A percentile compares a stretch with the other conserved stretches of the same genome.
These are phyloP conservation scores for Coelopa frigida DNA, from an alignment of 1,140 invertebrate genomes.

Conservation along the genomic window DNA sequence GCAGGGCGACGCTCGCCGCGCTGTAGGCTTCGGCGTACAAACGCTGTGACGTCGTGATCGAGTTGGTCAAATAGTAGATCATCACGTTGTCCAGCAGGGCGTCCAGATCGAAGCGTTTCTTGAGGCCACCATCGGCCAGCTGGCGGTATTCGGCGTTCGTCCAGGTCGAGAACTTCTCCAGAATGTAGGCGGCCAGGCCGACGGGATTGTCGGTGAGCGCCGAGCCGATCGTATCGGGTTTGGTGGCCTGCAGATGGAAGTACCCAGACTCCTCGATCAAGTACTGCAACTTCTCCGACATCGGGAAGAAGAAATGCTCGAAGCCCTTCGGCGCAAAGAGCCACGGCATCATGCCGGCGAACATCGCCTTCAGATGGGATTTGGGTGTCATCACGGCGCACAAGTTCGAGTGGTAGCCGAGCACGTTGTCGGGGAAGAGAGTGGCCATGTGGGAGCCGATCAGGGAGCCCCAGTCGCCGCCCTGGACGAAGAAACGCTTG, in stretches of 20 bases:
- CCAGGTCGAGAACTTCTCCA: slow-evolving; percentile 79
- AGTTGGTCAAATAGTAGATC: slow-evolving; percentile 76
- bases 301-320: slow-evolving; percentile 56
- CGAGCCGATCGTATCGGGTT: slow-evolving; percentile 78
- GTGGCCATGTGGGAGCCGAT: slow-evolving; percentile 57
- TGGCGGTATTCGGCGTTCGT: slow-evolving; percentile 56
- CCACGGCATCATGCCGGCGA: slow-evolving; percentile 51
- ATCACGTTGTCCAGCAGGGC: slow-evolving; percentile 82
- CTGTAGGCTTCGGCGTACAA: slow-evolving; percentile 64
- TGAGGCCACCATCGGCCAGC: slow-evolving; percentile 64
- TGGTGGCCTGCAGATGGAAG: slow-evolving; percentile 76
- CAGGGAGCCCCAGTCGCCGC: slow-evolving; percentile 73
- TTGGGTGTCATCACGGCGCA: slow-evolving; percentile 40
- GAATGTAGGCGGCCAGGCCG: slow-evolving; percentile 71
- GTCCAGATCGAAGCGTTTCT: slow-evolving; percentile 54
- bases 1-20: slow-evolving; percentile 35
- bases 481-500: slow-evolving; percentile 70
- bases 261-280: slow-evolving; percentile 71
- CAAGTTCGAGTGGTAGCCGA: slow-evolving; percentile 57
- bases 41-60: slow-evolving; percentile 67
- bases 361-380: slow-evolving; percentile 20
- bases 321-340: slow-evolving; percentile 53
- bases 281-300: slow-evolving; percentile 46
- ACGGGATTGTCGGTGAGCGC: slow-evolving; percentile 60
- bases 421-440: slow-evolving; percentile 63